phyloP scores from a whole-genome alignment of 2,797 vertebrate species.

The Anableps anableps region DNA sequence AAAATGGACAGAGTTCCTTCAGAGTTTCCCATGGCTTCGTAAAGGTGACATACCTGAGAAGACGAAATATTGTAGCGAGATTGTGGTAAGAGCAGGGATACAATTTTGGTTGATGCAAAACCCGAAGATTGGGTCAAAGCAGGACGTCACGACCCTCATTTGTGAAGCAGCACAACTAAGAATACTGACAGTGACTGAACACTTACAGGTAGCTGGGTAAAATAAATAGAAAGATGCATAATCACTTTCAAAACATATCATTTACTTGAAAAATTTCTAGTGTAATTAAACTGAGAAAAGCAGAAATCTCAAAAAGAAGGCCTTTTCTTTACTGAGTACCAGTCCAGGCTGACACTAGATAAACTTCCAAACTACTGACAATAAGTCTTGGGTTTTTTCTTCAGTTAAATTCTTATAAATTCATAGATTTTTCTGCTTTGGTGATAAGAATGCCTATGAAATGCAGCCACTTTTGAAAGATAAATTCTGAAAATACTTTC shows the following conservation, averaged over 20 bases:
- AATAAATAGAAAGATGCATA: slow-evolving; percentile 8
- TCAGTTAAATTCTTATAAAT: neutral
- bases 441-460: neutral
- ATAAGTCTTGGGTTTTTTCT: neutral
- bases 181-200: slow-evolving; percentile 5
- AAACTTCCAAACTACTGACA: neutral
- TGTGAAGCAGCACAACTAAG: slow-evolving; percentile 9
- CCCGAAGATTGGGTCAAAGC: slow-evolving; percentile 23
- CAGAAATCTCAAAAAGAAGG: neutral
- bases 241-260: slow-evolving; percentile 2
- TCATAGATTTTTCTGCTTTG: neutral
- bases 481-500: neutral
- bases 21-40: slow-evolving; percentile 16
- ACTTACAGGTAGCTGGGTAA: slow-evolving; percentile 25
- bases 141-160: neutral
- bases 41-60: slow-evolving; percentile 10
- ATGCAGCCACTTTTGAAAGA: neutral
- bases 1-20: slow-evolving; percentile 28
- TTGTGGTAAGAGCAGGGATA: slow-evolving; percentile 13
- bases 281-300: neutral
- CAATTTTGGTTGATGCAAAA: slow-evolving; percentile 5
- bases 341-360: neutral
- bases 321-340: neutral
- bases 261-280: slow-evolving; percentile 14
- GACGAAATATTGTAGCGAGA: neutral